Evolutionary conservation across 2,113 vertebrate species (phyloP).

Genomic region (Agapornis roseicollis): DNA sequence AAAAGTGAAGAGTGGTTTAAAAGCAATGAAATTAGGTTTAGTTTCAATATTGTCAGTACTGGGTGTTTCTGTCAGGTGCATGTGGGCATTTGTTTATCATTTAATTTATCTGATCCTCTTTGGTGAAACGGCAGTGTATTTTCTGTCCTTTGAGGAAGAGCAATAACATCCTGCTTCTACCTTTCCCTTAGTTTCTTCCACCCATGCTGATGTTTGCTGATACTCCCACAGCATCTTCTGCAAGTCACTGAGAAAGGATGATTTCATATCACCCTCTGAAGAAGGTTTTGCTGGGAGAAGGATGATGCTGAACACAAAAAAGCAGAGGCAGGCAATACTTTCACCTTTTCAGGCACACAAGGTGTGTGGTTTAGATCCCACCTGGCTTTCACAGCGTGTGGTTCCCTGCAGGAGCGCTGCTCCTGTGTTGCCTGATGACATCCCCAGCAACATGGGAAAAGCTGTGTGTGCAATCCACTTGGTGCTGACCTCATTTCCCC

Average conservation of each 20-base stretch:
- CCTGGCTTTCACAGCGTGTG: rapidly evolving
- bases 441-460: background rate
- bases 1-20: background rate
- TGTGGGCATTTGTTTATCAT: background rate
- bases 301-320: rapidly evolving
- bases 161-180: background rate
- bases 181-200: background rate
- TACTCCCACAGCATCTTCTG: background rate
- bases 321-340: background rate
- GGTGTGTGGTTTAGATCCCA: background rate
- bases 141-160: background rate
- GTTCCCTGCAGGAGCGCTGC: background rate
- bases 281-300: background rate
- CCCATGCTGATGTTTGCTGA: background rate
- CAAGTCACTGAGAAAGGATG: background rate
- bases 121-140: background rate
- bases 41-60: background rate
- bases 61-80: background rate
- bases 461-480: rapidly evolving
- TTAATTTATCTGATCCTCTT: background rate
- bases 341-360: background rate
- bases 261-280: background rate
- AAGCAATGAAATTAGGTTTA: background rate
- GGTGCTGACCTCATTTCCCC: background rate
- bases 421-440: background rate